Evolutionary conservation across 2,113 vertebrate species (phyloP).

Genomic region (Ploceus nigricollis): DNA sequence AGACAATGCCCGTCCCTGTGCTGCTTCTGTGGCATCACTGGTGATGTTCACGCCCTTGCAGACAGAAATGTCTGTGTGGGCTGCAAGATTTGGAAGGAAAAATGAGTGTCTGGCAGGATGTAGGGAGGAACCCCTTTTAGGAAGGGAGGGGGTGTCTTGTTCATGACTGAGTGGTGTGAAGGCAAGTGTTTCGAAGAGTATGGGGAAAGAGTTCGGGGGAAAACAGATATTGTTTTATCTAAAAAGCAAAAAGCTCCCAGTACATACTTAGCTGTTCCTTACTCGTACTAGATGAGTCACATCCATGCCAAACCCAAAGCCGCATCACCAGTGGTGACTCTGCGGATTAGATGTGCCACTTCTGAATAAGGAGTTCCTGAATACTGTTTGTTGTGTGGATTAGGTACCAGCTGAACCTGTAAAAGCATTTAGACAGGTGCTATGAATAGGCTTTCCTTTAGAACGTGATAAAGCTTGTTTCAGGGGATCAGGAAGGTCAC

Average conservation of each 20-base stretch:
- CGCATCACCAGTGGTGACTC: not conserved
- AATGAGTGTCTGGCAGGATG: not conserved
- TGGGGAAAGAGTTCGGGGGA: not conserved
- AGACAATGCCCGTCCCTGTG: not conserved
- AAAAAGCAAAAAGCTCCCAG: not conserved
- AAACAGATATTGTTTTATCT: not conserved
- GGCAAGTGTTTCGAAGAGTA: not conserved
- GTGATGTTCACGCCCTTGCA: not conserved
- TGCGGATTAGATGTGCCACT: not conserved
- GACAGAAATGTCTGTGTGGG: not conserved
- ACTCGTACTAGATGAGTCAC: not conserved
- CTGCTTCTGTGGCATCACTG: not conserved
- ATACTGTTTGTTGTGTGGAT: not conserved
- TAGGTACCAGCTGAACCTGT: not conserved
- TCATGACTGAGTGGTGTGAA: not conserved
- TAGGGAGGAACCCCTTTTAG: not conserved
- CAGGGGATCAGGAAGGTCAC: not conserved
- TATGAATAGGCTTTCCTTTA: not conserved
- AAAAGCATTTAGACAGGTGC: not conserved
- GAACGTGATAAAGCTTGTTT: not conserved
- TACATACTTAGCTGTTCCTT: not conserved
- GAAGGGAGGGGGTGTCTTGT: accelerated
- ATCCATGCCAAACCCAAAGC: not conserved
- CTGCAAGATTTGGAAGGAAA: not conserved
- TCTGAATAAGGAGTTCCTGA: not conserved